Evolutionary conservation across 1,140 invertebrate species (phyloP).

Genomic region (Drosophila sechellia): DNA sequence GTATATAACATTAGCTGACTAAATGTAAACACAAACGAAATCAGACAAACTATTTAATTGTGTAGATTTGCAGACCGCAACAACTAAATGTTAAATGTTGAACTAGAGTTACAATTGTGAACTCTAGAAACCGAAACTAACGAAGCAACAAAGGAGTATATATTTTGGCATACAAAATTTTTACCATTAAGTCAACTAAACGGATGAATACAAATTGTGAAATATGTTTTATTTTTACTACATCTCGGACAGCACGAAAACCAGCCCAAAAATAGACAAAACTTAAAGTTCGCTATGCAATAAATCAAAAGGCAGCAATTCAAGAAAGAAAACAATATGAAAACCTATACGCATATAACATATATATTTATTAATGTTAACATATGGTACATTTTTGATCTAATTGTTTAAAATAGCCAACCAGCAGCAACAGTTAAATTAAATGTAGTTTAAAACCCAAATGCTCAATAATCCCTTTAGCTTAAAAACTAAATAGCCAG

Average conservation of each 20-base stretch:
- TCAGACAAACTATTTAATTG: conserved; percentile 49
- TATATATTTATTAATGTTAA: conserved; percentile 65
- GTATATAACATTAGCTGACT: conserved; percentile 43
- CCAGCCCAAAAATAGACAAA: conserved; percentile 20
- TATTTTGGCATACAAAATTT: conserved; percentile 83
- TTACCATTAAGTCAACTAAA: conserved; percentile 53
- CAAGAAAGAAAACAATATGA: conserved; percentile 59
- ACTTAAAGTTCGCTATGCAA: conserved; percentile 60
- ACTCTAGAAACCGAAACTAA: conserved; percentile 59
- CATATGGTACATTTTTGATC: conserved; percentile 49
- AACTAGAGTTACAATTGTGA: conserved; percentile 45
- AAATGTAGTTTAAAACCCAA: conserved; percentile 66
- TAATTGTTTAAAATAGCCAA: conserved; percentile 65
- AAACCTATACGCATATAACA: conserved; percentile 34
- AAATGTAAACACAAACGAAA: conserved; percentile 29
- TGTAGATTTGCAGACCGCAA: conserved; percentile 40
- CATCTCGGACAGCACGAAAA: conserved; percentile 63
- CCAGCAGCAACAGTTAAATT: conserved; percentile 55
- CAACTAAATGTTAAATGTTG: conserved; percentile 66
- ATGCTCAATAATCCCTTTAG: conserved; percentile 76
- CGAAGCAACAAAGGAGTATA: conserved; percentile 47
- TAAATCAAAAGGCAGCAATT: conserved; percentile 50
- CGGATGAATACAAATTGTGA: conserved; percentile 11
- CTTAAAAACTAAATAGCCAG: conserved; percentile 74
- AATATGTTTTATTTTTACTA: conserved; percentile 34